phyloP scores from a whole-genome alignment of 92 coral and sea anemone genomes.

The Porites divaricata region DNA sequence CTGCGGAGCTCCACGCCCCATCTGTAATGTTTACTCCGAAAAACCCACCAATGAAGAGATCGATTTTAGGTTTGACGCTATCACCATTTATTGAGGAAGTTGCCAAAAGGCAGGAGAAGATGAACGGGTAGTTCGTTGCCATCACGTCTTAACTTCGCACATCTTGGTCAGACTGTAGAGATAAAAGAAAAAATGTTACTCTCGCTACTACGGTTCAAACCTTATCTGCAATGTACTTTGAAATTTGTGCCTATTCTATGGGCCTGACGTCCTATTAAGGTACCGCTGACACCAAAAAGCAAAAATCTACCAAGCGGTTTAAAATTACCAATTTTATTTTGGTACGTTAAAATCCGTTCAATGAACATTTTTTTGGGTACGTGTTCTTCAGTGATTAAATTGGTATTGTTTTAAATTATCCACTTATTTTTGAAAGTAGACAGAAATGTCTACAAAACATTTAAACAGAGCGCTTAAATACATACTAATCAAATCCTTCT shows the following conservation, averaged over 20 bases:
- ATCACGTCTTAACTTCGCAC: not conserved
- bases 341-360: too few species aligned
- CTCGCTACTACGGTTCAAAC: not conserved
- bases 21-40: slow-evolving; percentile 59
- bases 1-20: slow-evolving; percentile 69
- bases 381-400: too few species aligned
- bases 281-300: too few species aligned
- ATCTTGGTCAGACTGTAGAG: not conserved
- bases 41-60: slow-evolving; percentile 69
- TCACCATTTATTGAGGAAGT: not conserved
- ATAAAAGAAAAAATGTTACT: not conserved
- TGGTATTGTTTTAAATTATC: too few species aligned
- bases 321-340: too few species aligned
- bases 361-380: too few species aligned
- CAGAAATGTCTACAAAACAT: too few species aligned
- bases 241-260: not conserved
- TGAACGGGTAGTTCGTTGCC: not conserved
- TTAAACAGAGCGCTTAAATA: too few species aligned
- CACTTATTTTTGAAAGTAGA: too few species aligned
- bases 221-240: not conserved
- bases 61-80: slow-evolving; percentile 1
- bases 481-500: too few species aligned
- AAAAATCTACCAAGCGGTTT: too few species aligned
- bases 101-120: slow-evolving; percentile 1
- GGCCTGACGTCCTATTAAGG: too few species aligned